Conservation (phyloP, 1,140 invertebrate genomes). For the Brachionus rotundiformis region DNA sequence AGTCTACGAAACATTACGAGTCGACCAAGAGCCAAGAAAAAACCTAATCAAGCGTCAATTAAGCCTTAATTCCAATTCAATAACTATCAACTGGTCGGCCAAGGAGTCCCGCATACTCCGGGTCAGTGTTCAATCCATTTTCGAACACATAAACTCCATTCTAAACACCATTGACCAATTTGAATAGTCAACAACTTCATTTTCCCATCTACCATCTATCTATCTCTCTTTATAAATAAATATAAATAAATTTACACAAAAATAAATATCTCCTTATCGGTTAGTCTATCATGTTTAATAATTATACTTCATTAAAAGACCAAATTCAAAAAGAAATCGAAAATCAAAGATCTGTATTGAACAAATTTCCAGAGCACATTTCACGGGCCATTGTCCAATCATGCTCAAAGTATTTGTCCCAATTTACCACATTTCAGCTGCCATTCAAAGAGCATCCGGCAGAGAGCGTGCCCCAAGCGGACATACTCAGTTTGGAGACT, state of each 20-base stretch:
- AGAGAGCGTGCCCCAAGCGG: neutral
- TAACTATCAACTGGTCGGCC: conserved; percentile 7
- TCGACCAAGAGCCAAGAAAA: conserved; percentile 50
- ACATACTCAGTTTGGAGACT: neutral
- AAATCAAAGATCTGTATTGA: conserved; percentile 49
- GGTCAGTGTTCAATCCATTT: conserved; percentile 21
- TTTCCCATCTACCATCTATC: neutral
- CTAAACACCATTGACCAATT: conserved; percentile 32
- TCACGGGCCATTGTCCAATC: conserved; percentile 37
- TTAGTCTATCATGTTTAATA: conserved; percentile 26
- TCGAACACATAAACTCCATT: conserved; percentile 39
- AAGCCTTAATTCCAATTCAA: neutral
- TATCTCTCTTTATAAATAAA: no score
- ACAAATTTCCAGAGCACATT: conserved; percentile 46
- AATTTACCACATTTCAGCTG: conserved; percentile 45
- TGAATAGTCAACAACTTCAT: no score
- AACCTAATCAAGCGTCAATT: conserved; percentile 24
- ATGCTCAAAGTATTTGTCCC: conserved; percentile 46
- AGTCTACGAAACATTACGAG: conserved; percentile 30
- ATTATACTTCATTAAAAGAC: conserved; percentile 40
- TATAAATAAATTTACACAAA: no score
- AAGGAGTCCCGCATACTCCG: conserved; percentile 44
- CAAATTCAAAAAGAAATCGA: conserved; percentile 50
- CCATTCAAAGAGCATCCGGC: conserved; percentile 38
- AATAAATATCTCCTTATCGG: no score